Evolutionary conservation across 2,888 invertebrate genomes (phyloP).

Genomic region (Trichacis sp.): DNA sequence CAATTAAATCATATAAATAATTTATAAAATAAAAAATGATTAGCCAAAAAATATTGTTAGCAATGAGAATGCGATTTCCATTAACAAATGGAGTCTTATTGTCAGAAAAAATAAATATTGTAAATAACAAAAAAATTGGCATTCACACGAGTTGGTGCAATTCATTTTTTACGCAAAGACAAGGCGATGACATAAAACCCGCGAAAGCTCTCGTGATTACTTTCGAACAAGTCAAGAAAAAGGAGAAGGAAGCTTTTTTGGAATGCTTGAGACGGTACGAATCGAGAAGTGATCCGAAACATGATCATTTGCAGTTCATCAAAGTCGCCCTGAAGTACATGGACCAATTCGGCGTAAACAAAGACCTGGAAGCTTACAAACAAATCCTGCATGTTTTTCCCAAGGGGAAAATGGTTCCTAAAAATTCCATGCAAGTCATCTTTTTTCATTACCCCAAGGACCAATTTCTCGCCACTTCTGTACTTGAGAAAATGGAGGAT

Average conservation of each 20-base stretch:
- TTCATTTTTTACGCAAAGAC: too few species aligned
- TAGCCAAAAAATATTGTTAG: too few species aligned
- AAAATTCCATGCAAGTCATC: slow-evolving; percentile 86
- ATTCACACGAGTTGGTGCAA: too few species aligned
- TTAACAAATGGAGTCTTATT: too few species aligned
- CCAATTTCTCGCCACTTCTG: slow-evolving; percentile 91
- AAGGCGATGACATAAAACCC: too few species aligned
- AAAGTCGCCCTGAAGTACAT: slow-evolving; percentile 88
- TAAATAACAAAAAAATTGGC: too few species aligned
- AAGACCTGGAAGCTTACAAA: slow-evolving; percentile 89
- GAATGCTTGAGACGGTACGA: slow-evolving; percentile 82
- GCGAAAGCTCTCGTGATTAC: slow-evolving; percentile 1
- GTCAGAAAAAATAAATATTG: too few species aligned
- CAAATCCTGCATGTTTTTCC: slow-evolving; percentile 87
- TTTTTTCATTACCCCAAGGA: slow-evolving; percentile 96
- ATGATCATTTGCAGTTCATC: slow-evolving; percentile 95
- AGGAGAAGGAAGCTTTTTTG: slow-evolving; percentile 78
- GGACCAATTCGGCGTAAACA: slow-evolving; percentile 89
- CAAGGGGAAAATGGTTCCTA: slow-evolving; percentile 88
- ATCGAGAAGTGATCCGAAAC: slow-evolving; percentile 76
- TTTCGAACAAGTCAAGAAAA: slow-evolving; percentile 71
- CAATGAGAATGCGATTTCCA: too few species aligned
- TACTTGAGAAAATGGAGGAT: slow-evolving; percentile 95
- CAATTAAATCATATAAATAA: too few species aligned
- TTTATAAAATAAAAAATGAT: too few species aligned